phyloP scores from a whole-genome alignment of 2,113 vertebrate species.

The Megaceryle torquata region DNA sequence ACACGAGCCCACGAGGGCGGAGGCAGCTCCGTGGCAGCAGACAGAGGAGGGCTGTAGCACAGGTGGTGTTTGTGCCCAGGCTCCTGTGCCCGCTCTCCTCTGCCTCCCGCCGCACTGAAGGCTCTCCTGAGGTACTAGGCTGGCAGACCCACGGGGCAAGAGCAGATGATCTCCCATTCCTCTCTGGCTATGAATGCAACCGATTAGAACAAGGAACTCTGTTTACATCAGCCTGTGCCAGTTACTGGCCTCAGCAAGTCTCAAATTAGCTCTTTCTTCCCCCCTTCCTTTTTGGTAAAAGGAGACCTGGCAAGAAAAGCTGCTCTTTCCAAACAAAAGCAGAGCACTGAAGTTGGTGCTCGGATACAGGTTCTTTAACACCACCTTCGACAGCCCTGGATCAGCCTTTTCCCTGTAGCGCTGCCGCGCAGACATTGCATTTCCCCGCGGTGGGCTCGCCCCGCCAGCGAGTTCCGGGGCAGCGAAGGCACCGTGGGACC shows the following conservation, averaged over 20 bases:
- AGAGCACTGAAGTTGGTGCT: fast-evolving
- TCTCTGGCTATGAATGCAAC: neutral
- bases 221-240: neutral
- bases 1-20: neutral
- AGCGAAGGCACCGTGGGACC: neutral
- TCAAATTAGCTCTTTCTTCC: neutral
- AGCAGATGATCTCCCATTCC: neutral
- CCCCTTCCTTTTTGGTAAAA: neutral
- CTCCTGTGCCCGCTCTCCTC: neutral
- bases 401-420: neutral
- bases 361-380: neutral
- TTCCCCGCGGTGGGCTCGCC: neutral
- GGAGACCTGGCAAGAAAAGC: neutral
- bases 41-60: neutral
- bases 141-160: neutral
- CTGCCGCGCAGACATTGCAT: fast-evolving
- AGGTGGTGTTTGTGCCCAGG: neutral
- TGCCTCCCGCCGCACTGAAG: neutral
- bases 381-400: neutral
- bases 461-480: neutral
- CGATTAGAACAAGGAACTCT: neutral
- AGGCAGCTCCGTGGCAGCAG: neutral
- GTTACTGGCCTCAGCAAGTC: neutral
- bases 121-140: neutral
- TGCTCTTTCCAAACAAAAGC: neutral